Base-by-base conservation (phyloP, 1,140 invertebrate genomes). In the Dryas iulia region DNA sequence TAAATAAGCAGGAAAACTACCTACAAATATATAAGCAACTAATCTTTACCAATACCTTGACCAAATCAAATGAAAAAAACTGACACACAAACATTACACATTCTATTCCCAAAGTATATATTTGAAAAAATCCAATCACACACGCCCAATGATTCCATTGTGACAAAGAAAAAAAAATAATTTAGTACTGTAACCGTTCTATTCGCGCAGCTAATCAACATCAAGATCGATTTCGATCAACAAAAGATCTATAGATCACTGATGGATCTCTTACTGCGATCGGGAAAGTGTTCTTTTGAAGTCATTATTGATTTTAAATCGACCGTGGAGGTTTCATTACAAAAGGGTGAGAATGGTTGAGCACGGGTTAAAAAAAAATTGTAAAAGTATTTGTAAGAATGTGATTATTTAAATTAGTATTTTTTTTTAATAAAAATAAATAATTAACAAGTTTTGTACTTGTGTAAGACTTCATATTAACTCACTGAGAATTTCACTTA, bases 181-280 rank as follows among this genome's bases (percentile, higher is more conserved):
- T 69, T 64, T 35, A 14, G 63, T 59, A 69, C 63, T 74, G 65
- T 68, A 74, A 82, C 72, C 71, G 75, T 73, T 65, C 73, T 76
- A 73, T 83, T 83, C 72, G 71, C 79, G 77, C 67, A 72, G 77
- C 66, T 80, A 86, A 87, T 88, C 83, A 78, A 84, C 75, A 75
- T 69, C 76, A 58, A 83, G 78, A 86, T 87, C 86, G 81, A 88
- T 86, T 86, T 73, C 79, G 65, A 52, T 59, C 71, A 86, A 87
- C 86, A 89, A 87, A 83, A 87, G 86, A 84, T 89, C 81, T 83
- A 84, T 84, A 82, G 83, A 83, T 83, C 86, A 83, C 79, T 86
- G 82, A 89, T 87, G 79, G 86, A 84, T 87, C 82, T 83, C 87
- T 86, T 71, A 89, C 88, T 87, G 85, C 79, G 86, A 84, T 83